phyloP scores from a whole-genome alignment of 2,797 vertebrate species.

The Protosalanx chinensis region DNA sequence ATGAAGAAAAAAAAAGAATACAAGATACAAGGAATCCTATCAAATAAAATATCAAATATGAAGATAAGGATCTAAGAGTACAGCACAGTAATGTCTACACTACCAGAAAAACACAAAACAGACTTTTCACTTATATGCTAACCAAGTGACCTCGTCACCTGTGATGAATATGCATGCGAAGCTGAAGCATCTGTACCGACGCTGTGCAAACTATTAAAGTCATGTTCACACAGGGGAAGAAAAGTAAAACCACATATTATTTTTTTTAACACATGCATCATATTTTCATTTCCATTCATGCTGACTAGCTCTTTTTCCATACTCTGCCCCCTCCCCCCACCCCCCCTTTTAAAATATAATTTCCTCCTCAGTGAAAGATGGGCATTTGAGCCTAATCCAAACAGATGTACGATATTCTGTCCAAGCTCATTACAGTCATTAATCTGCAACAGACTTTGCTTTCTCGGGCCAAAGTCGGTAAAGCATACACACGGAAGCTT shows the following conservation, averaged over 20 bases:
- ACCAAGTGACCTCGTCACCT: neutral
- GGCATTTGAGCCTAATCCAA: constrained; percentile 1
- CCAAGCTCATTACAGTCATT: neutral
- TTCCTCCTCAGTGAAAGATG: neutral
- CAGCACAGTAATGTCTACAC: neutral
- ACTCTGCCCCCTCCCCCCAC: neutral
- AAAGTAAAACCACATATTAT: neutral
- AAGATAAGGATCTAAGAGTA: no score
- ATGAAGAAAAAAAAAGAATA: no score
- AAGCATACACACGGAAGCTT: neutral
- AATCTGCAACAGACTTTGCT: neutral
- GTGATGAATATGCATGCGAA: neutral
- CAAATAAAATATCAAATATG: no score
- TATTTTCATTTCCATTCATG: neutral
- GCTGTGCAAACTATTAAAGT: no score
- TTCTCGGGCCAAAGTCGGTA: constrained; percentile 4
- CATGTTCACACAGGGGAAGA: neutral
- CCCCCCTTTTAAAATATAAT: neutral
- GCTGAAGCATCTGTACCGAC: no score
- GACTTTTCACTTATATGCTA: neutral
- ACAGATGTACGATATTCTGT: constrained; percentile 1
- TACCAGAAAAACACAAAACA: neutral
- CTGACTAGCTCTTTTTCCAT: neutral
- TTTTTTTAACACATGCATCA: neutral
- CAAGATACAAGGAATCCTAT: no score